phyloP scores from a whole-genome alignment of 2,113 vertebrate genomes.

The Myiopsitta monachus region DNA sequence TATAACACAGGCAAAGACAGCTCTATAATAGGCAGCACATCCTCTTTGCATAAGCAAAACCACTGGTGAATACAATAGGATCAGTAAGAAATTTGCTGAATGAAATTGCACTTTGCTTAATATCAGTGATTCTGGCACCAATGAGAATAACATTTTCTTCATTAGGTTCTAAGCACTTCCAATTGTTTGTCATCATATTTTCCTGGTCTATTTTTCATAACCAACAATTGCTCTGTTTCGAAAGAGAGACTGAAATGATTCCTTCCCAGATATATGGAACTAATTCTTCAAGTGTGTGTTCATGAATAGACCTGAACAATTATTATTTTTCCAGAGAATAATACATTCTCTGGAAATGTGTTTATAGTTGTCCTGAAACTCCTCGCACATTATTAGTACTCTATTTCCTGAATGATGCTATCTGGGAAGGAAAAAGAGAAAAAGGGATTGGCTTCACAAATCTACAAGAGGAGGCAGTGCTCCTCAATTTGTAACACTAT shows the following conservation, averaged over 20 bases:
- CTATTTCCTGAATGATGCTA: not conserved
- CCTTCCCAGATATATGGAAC: constrained; percentile 23
- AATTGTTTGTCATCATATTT: constrained; percentile 14
- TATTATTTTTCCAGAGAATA: constrained; percentile 40
- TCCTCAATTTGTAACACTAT: not conserved
- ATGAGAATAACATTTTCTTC: not conserved
- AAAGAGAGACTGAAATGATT: constrained; percentile 4
- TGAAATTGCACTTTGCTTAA: not conserved
- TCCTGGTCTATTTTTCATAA: not conserved
- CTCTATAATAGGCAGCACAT: not conserved
- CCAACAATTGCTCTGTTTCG: not conserved
- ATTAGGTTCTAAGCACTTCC: constrained; percentile 24
- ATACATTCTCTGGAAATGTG: constrained; percentile 21
- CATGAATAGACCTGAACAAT: constrained; percentile 50
- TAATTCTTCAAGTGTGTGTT: constrained; percentile 31
- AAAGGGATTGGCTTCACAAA: not conserved
- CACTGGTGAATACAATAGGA: constrained; percentile 1
- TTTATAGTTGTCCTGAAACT: constrained; percentile 11
- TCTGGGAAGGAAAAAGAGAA: not conserved
- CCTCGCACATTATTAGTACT: not conserved
- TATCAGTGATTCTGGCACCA: constrained; percentile 11
- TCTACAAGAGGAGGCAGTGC: not conserved
- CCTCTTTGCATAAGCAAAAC: not conserved
- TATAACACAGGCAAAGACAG: not conserved
- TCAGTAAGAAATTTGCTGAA: not conserved